Evolutionary conservation across 2,113 vertebrate genomes (phyloP), one percentile per base, ranked within the genome.

Genomic region (Clarias magur): DNA sequence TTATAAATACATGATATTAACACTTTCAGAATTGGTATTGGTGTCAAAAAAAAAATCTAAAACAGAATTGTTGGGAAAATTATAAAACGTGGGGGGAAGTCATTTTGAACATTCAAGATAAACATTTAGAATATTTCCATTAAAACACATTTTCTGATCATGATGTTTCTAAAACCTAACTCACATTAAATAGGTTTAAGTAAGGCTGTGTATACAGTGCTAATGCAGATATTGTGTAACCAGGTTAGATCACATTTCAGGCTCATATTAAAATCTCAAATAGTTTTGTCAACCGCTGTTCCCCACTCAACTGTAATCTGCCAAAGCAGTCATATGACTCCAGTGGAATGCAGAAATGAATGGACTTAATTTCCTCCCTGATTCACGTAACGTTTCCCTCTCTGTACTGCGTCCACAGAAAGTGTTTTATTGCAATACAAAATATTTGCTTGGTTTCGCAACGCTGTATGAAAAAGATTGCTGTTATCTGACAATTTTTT

Each of bases 321-420:
- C 4, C 84, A 79, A 54, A 80, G 42, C 70, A 76, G 85, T 80
- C 85, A 80, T 86, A 80, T 56, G 84, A 86, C 75, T 62, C 73
- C 75, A 68, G 84, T 68, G 75, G 70, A 86, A 86, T 86, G 60
- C 60, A n/a, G 75, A 27, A 60, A 78, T 67, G 9, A 78, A 63
- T 86, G 60, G 17, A 48, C 76, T 86, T 82, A 76, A 82, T 86
- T 85, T 76, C 48, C 15, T 88, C 19, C 72, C 48, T 42, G 80
- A 63, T n/a, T 25, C 65, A 65, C 3, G 60, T 53, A 75, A 82
- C 2, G 2, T 56, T 80, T 75, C 67, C 53, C 27, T 34, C 84
- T 48, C 13, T 62, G 56, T 34, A 73, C 67, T 86, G 15, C 54
- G 17, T 76, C 76, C 23, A 30, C 6, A 23, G 10, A 30, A 34